These are phyloP conservation scores for Parus major DNA, from an alignment of 2,113 vertebrate species.

Conservation along the genomic window DNA sequence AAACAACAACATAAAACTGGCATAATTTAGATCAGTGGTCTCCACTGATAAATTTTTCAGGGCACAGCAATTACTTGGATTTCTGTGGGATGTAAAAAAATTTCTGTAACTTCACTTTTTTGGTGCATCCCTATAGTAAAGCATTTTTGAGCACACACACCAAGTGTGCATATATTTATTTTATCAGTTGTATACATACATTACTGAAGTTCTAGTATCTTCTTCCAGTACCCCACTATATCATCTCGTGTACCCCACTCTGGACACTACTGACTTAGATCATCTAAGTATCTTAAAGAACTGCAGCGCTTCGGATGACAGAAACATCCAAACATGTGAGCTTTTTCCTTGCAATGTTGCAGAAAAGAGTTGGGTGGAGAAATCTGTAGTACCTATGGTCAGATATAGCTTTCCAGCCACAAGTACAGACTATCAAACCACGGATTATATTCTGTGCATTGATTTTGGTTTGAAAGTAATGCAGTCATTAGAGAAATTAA, in stretches of 20 bases:
- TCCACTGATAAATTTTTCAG: background rate
- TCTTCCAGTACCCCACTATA: background rate
- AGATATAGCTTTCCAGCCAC: background rate
- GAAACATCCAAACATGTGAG: background rate
- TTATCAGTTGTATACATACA: background rate
- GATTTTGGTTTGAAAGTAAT: background rate
- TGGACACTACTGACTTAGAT: background rate
- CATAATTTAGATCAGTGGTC: background rate
- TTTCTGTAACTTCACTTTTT: background rate
- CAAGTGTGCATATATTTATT: background rate
- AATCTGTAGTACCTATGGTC: background rate
- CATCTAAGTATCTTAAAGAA: background rate
- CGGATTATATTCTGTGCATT: rapidly evolving
- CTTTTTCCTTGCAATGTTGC: background rate
- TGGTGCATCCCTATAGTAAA: background rate
- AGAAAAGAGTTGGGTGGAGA: background rate
- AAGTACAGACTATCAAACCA: background rate
- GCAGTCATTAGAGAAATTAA: background rate
- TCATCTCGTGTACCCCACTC: background rate
- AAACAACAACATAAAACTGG: too few species aligned
- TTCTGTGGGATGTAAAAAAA: background rate
- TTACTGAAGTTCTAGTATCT: background rate
- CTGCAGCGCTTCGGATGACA: background rate
- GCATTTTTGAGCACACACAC: rapidly evolving
- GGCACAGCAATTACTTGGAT: background rate